Evolutionary conservation across 2,113 vertebrate genomes (phyloP).

Genomic region (Lepidothrix coronata): DNA sequence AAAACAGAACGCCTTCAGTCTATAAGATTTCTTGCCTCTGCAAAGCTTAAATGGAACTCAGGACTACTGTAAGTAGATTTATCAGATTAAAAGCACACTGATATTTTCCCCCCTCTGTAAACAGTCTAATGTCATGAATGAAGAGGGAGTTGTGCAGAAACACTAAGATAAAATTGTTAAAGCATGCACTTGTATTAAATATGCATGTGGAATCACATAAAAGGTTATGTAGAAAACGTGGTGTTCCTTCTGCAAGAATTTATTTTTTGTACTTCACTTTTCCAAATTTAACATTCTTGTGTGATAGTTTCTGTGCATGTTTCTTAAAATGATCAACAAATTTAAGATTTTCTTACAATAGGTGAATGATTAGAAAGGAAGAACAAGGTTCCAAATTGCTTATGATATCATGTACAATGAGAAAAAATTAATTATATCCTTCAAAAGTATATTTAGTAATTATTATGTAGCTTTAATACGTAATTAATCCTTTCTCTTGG

Average conservation of each 20-base stretch:
- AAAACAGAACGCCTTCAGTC: slow-evolving; percentile 3
- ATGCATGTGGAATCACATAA: not conserved
- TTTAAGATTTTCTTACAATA: not conserved
- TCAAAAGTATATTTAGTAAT: not conserved
- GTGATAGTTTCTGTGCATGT: not conserved
- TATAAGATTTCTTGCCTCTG: not conserved
- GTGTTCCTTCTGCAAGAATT: not conserved
- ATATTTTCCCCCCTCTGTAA: not conserved
- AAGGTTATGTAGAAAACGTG: not conserved
- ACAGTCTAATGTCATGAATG: not conserved
- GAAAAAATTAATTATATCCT: not conserved
- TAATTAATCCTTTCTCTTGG: not conserved
- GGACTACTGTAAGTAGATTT: not conserved
- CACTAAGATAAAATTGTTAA: not conserved
- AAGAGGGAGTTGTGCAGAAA: not conserved
- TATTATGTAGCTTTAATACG: not conserved
- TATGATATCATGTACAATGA: not conserved
- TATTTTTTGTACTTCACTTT: not conserved
- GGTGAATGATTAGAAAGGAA: not conserved
- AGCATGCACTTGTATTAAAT: not conserved
- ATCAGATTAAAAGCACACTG: not conserved
- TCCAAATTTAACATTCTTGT: not conserved
- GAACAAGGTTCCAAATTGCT: not conserved
- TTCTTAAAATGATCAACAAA: rapidly evolving
- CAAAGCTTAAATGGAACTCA: slow-evolving; percentile 15